Conservation (phyloP, 2,113 vertebrate species). For the Trematomus loennbergii region DNA sequence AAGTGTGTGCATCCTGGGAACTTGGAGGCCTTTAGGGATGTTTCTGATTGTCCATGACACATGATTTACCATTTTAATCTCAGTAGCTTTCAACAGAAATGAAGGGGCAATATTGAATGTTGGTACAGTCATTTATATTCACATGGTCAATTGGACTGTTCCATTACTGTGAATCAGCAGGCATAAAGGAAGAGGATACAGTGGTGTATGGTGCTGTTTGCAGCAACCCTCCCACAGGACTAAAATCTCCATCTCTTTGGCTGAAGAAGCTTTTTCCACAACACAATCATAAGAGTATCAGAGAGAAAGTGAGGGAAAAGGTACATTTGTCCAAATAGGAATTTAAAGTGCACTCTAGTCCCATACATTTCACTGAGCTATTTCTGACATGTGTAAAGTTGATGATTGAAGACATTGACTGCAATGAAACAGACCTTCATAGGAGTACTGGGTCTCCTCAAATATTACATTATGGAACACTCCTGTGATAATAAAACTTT, state of each 20-base stretch:
- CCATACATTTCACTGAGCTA: conserved; percentile 51
- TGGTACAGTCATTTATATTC: conserved; percentile 26
- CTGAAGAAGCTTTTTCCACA: conserved; percentile 51
- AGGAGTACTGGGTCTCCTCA: conserved; percentile 47
- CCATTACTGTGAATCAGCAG: conserved; percentile 51
- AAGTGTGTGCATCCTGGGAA: conserved; percentile 8
- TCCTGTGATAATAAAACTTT: conserved; percentile 68
- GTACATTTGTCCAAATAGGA: conserved; percentile 59
- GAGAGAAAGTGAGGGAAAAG: conserved; percentile 23
- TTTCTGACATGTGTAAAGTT: conserved; percentile 66
- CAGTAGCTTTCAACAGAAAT: conserved; percentile 49
- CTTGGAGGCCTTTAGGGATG: conserved; percentile 5
- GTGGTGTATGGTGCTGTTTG: background rate
- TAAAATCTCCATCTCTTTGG: conserved; percentile 29
- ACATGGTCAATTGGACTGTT: conserved; percentile 54
- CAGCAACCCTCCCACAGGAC: conserved; percentile 29
- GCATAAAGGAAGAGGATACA: conserved; percentile 14
- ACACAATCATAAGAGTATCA: conserved; percentile 45
- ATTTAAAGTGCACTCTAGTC: conserved; percentile 66
- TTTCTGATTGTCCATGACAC: conserved; percentile 39
- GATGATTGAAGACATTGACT: conserved; percentile 61
- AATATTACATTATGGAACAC: conserved; percentile 72
- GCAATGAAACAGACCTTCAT: conserved; percentile 64
- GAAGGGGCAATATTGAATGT: conserved; percentile 34
- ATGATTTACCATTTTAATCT: conserved; percentile 39